Percentiles rank a stretch among this genome's conserved stretches.
phyloP scores from a whole-genome alignment of 2,888 invertebrate species.

The Meandrusa payeni region DNA sequence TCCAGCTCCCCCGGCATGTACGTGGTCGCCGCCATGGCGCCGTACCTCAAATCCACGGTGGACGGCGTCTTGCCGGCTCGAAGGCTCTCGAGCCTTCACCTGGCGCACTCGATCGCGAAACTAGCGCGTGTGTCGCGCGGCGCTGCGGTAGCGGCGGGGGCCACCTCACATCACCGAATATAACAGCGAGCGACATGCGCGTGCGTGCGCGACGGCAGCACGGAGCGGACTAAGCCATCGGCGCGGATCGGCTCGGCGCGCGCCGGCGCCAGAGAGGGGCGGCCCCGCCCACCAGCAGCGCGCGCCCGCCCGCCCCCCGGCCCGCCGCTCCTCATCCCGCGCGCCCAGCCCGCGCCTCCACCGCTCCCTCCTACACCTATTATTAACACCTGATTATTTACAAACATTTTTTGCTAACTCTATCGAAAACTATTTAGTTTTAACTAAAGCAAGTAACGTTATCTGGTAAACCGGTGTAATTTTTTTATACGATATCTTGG shows the following conservation, averaged over 20 bases:
- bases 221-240: slow-evolving; percentile 67
- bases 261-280: slow-evolving; percentile 58
- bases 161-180: slow-evolving; percentile 76
- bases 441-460: no score
- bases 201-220: slow-evolving; percentile 81
- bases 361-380: slow-evolving; percentile 29
- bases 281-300: slow-evolving; percentile 65
- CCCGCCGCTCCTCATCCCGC: slow-evolving; percentile 28
- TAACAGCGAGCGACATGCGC: slow-evolving; percentile 80
- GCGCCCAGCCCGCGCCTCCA: slow-evolving; percentile 29
- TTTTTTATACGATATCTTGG: no score
- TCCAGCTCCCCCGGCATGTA: slow-evolving; percentile 95
- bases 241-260: slow-evolving; percentile 59
- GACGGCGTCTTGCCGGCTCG: slow-evolving; percentile 84
- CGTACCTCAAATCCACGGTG: slow-evolving; percentile 83
- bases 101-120: slow-evolving; percentile 72
- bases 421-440: no score
- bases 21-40: slow-evolving; percentile 97
- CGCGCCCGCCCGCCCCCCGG: slow-evolving; percentile 33
- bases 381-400: slow-evolving; percentile 37
- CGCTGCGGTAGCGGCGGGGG: slow-evolving; percentile 75
- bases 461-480: no score
- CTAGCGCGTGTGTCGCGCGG: slow-evolving; percentile 71
- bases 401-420: slow-evolving; percentile 37
- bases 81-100: slow-evolving; percentile 78